Base-by-base conservation (phyloP, 2,888 invertebrate genomes). In the Diachrysia chrysitis region DNA sequence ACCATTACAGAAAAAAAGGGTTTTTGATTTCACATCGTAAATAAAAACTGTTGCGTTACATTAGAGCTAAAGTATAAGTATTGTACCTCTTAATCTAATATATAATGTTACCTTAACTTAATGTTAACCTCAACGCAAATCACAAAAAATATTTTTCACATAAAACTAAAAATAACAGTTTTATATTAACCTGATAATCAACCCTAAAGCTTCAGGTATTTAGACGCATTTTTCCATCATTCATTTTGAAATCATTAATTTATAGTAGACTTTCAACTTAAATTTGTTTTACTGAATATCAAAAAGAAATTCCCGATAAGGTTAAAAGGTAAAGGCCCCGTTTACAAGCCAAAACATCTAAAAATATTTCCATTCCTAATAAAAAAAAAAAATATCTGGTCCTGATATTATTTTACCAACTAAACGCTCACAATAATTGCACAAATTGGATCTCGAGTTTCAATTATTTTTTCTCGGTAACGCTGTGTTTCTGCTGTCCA, bases 391-490 rank as follows among this genome's bases (percentile, higher is more conserved):
- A 51, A 55, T 32, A 35, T 56, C 17, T n/a, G 42, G 56, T 63
- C 54, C 35, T 17, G 10, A 48, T 48, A 25, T 66, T 66, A 53
- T 66, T 66, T 66, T 46, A 23, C 16, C 2, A 62, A 71, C 56
- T 66, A 69, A 71, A 64, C 57, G 61, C 32, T 62, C 58, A 57
- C 57, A 71, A 56, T 69, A 66, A 78, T 71, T 69, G 53, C 48
- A 64, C 75, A 74, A 75, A 78, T 74, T 74, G 68, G 68, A 64
- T 78, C 59, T 78, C 75, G 63, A 46, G 59, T 78, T 78, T 64
- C 77, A 75, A 60, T 77, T 63, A 66, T 71, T 58, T 62, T 67
- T 74, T 56, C 35, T 25, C 23, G 10, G 14, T 56, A 51, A 68
- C 61, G n/a, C 16, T 17, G 17, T 64, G 37, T 35, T 55, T 72